Conservation (phyloP, 2,113 vertebrate species). For the Melanerpes formicivorus region DNA sequence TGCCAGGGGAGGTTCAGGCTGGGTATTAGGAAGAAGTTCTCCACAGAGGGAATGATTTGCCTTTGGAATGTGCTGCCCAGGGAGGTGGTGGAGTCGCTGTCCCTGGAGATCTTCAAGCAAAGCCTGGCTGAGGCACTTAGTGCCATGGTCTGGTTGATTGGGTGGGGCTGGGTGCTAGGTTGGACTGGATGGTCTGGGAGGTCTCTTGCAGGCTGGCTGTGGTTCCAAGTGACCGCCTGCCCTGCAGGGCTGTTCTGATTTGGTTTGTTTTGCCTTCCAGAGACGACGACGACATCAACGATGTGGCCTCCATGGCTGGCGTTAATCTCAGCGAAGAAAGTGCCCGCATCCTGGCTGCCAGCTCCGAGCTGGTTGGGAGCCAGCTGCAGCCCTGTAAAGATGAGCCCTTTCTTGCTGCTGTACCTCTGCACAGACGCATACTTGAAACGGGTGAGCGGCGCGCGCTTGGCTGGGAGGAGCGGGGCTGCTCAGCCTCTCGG, state of each 20-base stretch:
- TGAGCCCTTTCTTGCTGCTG: slow-evolving; percentile 85
- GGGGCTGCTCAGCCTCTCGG: background rate
- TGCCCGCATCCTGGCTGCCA: slow-evolving; percentile 85
- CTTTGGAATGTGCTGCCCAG: no score
- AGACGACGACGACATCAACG: slow-evolving; percentile 90
- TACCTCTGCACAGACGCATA: slow-evolving; percentile 84
- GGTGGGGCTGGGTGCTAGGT: no score
- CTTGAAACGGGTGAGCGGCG: slow-evolving; percentile 82
- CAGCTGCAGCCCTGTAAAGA: slow-evolving; percentile 88
- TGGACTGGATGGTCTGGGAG: no score
- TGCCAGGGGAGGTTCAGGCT: no score
- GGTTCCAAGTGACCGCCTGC: background rate
- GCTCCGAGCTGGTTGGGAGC: slow-evolving; percentile 85
- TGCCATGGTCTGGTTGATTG: no score
- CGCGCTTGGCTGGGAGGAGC: background rate
- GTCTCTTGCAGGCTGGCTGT: no score
- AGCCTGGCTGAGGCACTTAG: no score
- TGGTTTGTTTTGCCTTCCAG: slow-evolving; percentile 54
- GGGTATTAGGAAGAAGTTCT: no score
- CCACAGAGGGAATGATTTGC: no score
- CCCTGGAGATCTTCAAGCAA: no score
- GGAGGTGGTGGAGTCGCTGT: no score
- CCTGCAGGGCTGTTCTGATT: background rate
- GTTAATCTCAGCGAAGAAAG: slow-evolving; percentile 89
- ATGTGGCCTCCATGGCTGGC: slow-evolving; percentile 88